Base-by-base conservation (phyloP, 2,797 vertebrate species). In the Tapera naevia region DNA sequence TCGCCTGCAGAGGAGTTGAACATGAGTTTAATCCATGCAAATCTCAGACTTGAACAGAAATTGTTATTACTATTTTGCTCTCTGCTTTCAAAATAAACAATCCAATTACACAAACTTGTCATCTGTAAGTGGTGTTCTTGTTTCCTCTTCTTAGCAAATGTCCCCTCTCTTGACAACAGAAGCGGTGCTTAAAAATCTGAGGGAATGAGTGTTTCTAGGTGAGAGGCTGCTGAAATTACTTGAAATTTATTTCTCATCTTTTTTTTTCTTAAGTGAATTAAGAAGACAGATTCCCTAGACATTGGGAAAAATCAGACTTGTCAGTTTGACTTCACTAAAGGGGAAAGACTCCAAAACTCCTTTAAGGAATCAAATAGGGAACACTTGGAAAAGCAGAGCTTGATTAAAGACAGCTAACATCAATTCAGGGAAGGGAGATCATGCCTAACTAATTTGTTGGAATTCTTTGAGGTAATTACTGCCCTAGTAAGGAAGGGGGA, bases 361-460 rank as follows among this genome's bases (percentile, higher is more conserved):
- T 94, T 95, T 92, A 97, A 96, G 96, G 94, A 92, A 96, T 97
- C 94, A 97, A 97, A 97, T 98, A 72, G 86, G 85, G 97, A 97
- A 97, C 97, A 97, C 96, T 98, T 97, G 97, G 96, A 96, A 98
- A 97, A 97, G 97, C 97, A 97, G 94, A 96, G 94, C 95, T 94
- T 98, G 98, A 98, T 98, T 98, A 97, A 98, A 98, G 97, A 97
- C 98, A 98, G 97, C 97, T 97, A 96, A 91, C 97, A 95, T 98
- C 92, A 97, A 91, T 96, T 97, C 96, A 97, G 97, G 97, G 97
- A 97, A 96, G 96, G 95, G 96, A 97, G 94, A 97, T 97, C 89
- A 96, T 96, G 97, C 97, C 96, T 97, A 98, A 97, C 97, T 97
- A 97, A 98, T 98, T 97, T 97, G 97, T 95, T 97, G 97, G 97